Evolutionary conservation across 2,888 invertebrate genomes (phyloP), one percentile per base, ranked within the genome.

Genomic region (Polymixis flavicincta): DNA sequence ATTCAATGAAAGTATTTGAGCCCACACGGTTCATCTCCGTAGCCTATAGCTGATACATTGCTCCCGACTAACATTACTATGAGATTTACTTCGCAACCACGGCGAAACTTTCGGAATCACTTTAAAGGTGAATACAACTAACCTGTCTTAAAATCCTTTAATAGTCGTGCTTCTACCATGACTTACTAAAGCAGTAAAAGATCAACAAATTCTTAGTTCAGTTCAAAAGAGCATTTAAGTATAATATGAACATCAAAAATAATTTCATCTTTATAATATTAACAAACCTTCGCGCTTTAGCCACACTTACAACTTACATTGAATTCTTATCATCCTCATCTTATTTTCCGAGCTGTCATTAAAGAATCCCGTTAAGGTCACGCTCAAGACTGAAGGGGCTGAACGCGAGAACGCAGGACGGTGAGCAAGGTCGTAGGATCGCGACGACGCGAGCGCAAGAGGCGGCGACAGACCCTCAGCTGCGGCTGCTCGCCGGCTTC

Each of bases 321-420:
- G 85, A 83, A 85, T 83, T 79, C 68, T 79, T 85, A 88, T 85
- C 79, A 74, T 63, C 75, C 57, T 83, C 78, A 77, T 88, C 75
- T 78, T 77, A 81, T 74, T 76, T 81, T 81, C 74, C 54, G 77
- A 83, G 73, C 79, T 85, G 86, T 88, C 84, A 87, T 89, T 89
- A 89, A 89, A 89, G 81, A 82, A 84, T 88, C 81, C 91, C 89
- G 91, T 91, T 90, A 89, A 65, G 61, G 64, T 66, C 60, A 72
- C 65, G 76, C 55, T 70, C 32, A 63, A 68, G 67, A 83, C 73
- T 77, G 80, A 86, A 86, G 88, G 87, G 85, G 68, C 77, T 77
- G 78, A 57, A 78, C 67, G 17, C 61, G 45, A 55, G 69, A 50
- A 48, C 22, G 32, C 63, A 54, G 32, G 42, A 64, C 66, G 72